Evolutionary conservation across 1,140 invertebrate genomes (phyloP), one percentile per base, ranked within the genome.

Genomic region (Octopus bimaculoides): DNA sequence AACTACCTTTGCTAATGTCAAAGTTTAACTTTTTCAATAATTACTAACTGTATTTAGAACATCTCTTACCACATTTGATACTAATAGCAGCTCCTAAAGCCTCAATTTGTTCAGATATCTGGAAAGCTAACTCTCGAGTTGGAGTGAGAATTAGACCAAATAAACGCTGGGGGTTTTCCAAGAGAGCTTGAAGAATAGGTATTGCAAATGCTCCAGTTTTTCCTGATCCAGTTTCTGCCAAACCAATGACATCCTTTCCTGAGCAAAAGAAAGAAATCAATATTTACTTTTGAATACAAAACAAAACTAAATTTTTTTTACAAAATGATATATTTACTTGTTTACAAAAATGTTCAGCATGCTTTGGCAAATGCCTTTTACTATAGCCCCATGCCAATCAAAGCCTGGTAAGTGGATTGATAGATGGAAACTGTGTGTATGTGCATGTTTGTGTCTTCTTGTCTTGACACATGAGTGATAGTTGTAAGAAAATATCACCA

Each of bases 131-230:
- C 91, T 99, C 98, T 91, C 98, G 92, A 12, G 98, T 99, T 20
- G 98, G 98, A 53, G 98, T 99, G 5, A 99, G 90, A 83, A 99
- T 93, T 0, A 99, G 91, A 7, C 96, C 97, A 92, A 98, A 99
- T 85, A 98, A 94, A 87, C 97, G 91, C 87, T 98, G 97, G 7
- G 97, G 97, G 88, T 94, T 95, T 83, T 97, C 94, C 17, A 99
- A 90, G 12, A 99, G 89, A 0, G 94, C 92, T 87, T 99, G 97
- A 12, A 99, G 88, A 84, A 99, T 98, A 1, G 98, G 98, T 78
- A 99, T 87, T 3, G 96, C 96, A 92, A 99, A 99, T 0, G 98
- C 96, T 54, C 95, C 98, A 2, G 98, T 99, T 91, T 99, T 99
- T 17, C 98, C 98, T 7, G 97, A 99, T 8, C 98, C 97, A 5